phyloP scores from a whole-genome alignment of 1,140 invertebrate genomes.

The Tetragonula clypearis region DNA sequence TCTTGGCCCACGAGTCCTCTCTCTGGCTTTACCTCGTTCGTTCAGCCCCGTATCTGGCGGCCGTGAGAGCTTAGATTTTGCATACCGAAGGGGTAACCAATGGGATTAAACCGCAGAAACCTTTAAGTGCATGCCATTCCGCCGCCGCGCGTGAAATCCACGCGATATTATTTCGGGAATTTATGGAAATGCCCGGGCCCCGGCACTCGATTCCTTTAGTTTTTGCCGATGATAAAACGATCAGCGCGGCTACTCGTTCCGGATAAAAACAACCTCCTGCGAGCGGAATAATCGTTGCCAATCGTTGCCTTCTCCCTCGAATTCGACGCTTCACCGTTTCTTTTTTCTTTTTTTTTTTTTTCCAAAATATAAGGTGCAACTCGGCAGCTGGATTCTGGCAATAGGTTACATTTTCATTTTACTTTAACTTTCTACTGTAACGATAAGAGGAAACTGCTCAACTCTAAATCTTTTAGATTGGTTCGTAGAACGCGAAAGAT shows the following conservation, averaged over 20 bases:
- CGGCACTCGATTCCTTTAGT: background rate
- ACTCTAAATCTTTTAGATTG: too few species aligned
- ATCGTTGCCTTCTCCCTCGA: background rate
- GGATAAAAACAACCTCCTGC: background rate
- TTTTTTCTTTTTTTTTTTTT: too few species aligned
- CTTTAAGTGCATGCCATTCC: slow-evolving; percentile 47
- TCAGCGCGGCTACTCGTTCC: background rate
- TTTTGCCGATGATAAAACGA: slow-evolving; percentile 8
- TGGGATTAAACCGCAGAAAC: slow-evolving; percentile 58
- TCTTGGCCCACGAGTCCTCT: too few species aligned
- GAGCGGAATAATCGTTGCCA: background rate
- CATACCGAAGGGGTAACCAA: slow-evolving; percentile 61
- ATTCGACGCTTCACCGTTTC: background rate
- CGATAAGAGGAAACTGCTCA: too few species aligned
- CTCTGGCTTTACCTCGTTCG: background rate
- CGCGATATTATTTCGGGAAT: slow-evolving; percentile 48
- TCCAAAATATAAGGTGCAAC: too few species aligned
- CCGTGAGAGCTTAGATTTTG: slow-evolving; percentile 53
- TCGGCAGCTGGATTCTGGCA: too few species aligned
- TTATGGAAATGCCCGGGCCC: slow-evolving; percentile 31
- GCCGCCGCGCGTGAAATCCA: slow-evolving; percentile 33
- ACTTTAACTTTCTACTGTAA: too few species aligned
- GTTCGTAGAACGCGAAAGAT: background rate
- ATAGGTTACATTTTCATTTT: too few species aligned
- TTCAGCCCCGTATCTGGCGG: background rate